Evolutionary conservation across 1,140 invertebrate species (phyloP).

Genomic region (Brachionus angularis): DNA sequence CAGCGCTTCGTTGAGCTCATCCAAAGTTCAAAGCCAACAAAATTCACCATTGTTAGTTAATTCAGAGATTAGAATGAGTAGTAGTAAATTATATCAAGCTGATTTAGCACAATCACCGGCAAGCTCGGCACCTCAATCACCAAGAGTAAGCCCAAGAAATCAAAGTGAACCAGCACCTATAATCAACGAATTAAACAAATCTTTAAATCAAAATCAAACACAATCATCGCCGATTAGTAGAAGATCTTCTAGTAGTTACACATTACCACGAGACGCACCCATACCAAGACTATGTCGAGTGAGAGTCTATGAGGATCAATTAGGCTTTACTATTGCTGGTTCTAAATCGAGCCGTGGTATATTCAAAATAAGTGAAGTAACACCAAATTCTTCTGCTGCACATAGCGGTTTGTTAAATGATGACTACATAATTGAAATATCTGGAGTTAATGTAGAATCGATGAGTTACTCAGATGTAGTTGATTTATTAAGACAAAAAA

Average conservation of each 20-base stretch:
- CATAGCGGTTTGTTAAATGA: conserved; percentile 6
- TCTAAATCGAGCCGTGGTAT: conserved; percentile 23
- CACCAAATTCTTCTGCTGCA: conserved; percentile 1
- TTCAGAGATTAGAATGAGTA: conserved; percentile 13
- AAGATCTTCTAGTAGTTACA: neutral
- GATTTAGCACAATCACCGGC: neutral
- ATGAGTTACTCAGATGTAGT: conserved; percentile 23
- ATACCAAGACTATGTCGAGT: conserved; percentile 37
- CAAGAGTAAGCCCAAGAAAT: no score
- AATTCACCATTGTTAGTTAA: neutral
- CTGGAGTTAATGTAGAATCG: conserved; percentile 24
- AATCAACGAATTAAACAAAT: no score
- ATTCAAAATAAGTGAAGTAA: conserved; percentile 28
- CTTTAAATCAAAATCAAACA: neutral
- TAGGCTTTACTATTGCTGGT: conserved; percentile 41
- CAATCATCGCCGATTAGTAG: neutral
- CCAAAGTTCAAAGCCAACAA: neutral
- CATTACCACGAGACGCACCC: conserved; percentile 25
- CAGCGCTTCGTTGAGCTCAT: neutral
- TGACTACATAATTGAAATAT: conserved; percentile 31
- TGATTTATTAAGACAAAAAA: conserved; percentile 13
- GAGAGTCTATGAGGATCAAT: conserved; percentile 28
- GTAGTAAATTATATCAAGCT: neutral
- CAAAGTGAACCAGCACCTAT: conserved; percentile 29
- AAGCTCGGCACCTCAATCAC: neutral